These are phyloP conservation scores for Cacatua alba DNA, from an alignment of 2,113 vertebrate genomes.

Conservation along the genomic window DNA sequence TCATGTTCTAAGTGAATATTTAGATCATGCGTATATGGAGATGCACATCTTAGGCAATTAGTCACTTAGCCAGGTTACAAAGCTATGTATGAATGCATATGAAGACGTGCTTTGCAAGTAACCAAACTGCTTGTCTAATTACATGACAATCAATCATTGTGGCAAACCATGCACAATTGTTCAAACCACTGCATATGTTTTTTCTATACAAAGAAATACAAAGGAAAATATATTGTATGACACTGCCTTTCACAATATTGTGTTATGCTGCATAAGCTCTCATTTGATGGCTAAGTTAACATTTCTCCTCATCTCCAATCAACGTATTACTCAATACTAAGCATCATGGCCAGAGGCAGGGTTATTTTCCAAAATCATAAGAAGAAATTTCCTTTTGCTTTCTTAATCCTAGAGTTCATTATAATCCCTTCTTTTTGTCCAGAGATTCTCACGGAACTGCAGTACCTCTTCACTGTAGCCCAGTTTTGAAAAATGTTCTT, in stretches of 20 bases:
- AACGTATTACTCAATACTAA: background rate
- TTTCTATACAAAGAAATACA: constrained; percentile 48
- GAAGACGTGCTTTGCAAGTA: constrained; percentile 21
- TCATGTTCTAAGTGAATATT: background rate
- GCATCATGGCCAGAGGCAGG: background rate
- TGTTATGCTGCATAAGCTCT: background rate
- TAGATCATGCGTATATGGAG: background rate
- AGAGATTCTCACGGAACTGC: background rate
- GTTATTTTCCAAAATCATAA: background rate
- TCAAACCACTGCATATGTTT: constrained; percentile 58
- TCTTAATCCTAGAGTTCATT: background rate
- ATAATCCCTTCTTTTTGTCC: background rate
- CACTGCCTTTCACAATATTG: background rate
- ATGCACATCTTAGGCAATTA: background rate
- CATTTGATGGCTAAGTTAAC: background rate
- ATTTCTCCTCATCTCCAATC: background rate
- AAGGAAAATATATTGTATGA: constrained; percentile 1
- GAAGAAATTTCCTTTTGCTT: background rate
- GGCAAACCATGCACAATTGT: constrained; percentile 64
- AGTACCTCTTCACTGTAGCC: background rate
- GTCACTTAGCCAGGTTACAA: constrained; percentile 13
- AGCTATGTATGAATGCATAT: background rate
- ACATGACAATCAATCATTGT: constrained; percentile 57
- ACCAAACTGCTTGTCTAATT: constrained; percentile 61
- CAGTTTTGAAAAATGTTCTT: background rate